phyloP scores from a whole-genome alignment of 2,797 vertebrate species.

The Anguilla marmorata region DNA sequence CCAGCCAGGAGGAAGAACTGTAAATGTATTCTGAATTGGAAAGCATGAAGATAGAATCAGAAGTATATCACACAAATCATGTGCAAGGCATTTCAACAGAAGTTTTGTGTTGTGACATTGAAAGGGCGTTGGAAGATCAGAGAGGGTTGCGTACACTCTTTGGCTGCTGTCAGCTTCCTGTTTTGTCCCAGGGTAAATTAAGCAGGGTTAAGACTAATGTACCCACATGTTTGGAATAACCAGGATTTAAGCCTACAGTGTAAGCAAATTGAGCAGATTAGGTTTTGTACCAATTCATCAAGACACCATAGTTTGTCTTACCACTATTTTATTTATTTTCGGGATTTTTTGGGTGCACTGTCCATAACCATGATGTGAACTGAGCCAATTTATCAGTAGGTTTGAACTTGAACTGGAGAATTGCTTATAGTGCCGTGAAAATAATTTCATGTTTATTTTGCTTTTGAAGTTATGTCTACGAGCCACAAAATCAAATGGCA shows the following conservation, averaged over 20 bases:
- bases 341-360: background rate
- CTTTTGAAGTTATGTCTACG: background rate
- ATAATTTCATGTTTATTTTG: background rate
- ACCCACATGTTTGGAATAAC: background rate
- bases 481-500: background rate
- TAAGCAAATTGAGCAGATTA: background rate
- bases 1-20: background rate
- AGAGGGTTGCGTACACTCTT: background rate
- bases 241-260: background rate
- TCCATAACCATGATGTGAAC: background rate
- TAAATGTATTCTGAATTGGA: background rate
- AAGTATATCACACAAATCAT: background rate
- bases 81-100: background rate
- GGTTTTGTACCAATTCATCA: background rate
- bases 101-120: background rate
- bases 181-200: background rate
- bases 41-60: background rate
- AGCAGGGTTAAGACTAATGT: background rate
- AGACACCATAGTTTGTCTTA: background rate
- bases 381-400: background rate
- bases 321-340: background rate
- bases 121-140: background rate
- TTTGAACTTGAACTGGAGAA: background rate
- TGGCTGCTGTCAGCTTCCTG: background rate
- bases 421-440: background rate